Base-by-base conservation (phyloP, 2,797 vertebrate genomes). In the Gouania willdenowi region DNA sequence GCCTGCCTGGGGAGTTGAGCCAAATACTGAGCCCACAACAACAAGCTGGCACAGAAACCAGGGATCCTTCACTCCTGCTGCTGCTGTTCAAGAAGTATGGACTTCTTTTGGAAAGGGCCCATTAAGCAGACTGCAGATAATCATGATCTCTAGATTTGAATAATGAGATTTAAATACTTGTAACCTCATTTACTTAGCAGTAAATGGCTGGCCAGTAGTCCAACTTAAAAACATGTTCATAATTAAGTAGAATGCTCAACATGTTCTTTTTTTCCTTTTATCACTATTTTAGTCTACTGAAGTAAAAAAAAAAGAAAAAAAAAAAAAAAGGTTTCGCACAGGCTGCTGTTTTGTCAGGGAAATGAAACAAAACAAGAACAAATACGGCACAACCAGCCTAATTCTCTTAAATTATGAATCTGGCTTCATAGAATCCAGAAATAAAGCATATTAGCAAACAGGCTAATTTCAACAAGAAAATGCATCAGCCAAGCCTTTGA, bases 81-180 rank as follows among this genome's bases (percentile, higher is more conserved):
- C 37, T 34, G 41, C 47, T 19, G 35, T 30, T 50, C 63, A 48
- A 66, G 56, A 13, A 41, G 65, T 57, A 50, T 54, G 63, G n/a
- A n/a, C n/a, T n/a, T n/a, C n/a, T n/a, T n/a, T n/a, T 72, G 55
- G 60, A 65, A 59, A 45, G 41, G 69, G 71, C 77, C 75, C 86
- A 87, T 87, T 87, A 86, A n/a, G 56, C 48, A 71, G 63, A 74
- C 79, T 81, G 86, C 66, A 77, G 68, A 82, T 87, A 71, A 87
- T 83, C 66, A 77, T 78, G 81, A 87, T 83, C 77, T 76, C 60
- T 69, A 72, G 59, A 80, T 85, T 81, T 78, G 64, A 78, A 79
- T 85, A 82, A 85, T 84, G 71, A 65, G 62, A 80, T 80, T 77
- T 72, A 67, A 79, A 76, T 78, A 68, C 79, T 78, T 73, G 64